Base-by-base conservation (phyloP, 2,797 vertebrate species). In the Lophura swinhoii region DNA sequence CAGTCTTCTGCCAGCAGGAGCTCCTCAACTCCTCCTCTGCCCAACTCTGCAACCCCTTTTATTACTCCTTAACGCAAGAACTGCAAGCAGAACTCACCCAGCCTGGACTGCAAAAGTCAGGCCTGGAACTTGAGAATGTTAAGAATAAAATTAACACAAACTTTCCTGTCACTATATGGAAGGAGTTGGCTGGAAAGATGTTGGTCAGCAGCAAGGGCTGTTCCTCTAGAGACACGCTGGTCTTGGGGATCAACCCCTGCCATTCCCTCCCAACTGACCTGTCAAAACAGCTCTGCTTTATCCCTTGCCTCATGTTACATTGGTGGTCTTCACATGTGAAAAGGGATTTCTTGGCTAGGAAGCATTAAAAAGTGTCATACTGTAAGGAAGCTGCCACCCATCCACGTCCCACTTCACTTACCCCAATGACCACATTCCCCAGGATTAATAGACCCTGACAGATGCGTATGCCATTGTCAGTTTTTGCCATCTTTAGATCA, bases 381-480 rank as follows among this genome's bases (percentile, higher is more conserved):
- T 84, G 74, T 46, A 95, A 94, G 81, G 60, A 72, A 73, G 39
- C 17, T 43, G 55, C 62, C 68, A 71, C 72, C 35, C 53, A 48
- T 58, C 21, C 12, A 58, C 53, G 26, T 88, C 74, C 39, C 31
- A 74, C 3, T 84, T 87, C 77, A 97, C 98, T 98, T 97, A 98
- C 98, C 95, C 97, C 97, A 79, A 98, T 91, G 69, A 98, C 56
- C 66, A 98, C 97, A 92, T 98, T 98, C 69, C 98, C 98, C 76
- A 98, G 93, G 87, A 98, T 97, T 80, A 98, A 95, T 10, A 98
- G 84, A 51, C 96, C 96, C 89, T 98, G 98, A 88, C 98, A 97
- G 67, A 97, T 97, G 29, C 43, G 97, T 17, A 97, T 41, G 9
- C 96, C 93, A 11, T 93, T 93, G 48, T 96, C 91, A 0, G 94